phyloP scores from a whole-genome alignment of 2,797 vertebrate species.

The Podarcis lilfordi region DNA sequence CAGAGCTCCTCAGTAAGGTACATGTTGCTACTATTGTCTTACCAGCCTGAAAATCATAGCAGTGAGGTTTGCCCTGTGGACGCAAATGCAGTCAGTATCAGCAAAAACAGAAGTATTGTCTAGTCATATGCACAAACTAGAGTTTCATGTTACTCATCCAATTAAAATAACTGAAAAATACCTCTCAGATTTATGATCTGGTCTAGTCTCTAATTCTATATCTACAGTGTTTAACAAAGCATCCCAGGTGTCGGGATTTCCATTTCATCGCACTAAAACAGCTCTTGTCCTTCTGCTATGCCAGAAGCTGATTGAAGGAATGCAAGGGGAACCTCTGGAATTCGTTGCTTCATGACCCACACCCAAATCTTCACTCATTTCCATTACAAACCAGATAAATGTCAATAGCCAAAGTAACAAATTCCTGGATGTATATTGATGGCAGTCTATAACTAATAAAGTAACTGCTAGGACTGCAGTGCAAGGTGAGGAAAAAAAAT shows the following conservation, averaged over 20 bases:
- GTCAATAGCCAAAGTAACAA: not conserved
- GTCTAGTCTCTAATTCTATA: not conserved
- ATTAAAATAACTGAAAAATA: constrained; percentile 4
- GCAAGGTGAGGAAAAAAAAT: not conserved
- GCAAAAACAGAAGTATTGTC: not conserved
- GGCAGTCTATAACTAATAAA: not conserved
- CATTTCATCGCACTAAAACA: not conserved
- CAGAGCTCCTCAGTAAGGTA: constrained; percentile 14
- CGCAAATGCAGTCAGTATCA: not conserved
- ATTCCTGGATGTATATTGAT: not conserved
- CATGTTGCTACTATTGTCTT: constrained; percentile 26
- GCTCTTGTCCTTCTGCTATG: not conserved
- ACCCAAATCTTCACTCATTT: constrained; percentile 1
- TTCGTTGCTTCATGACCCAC: not conserved
- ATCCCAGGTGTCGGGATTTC: not conserved
- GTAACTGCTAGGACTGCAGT: not conserved
- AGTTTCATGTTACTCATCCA: not conserved
- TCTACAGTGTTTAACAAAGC: constrained; percentile 15
- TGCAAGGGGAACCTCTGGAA: not conserved
- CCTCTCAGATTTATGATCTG: not conserved
- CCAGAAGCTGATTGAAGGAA: not conserved
- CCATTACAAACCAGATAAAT: not conserved
- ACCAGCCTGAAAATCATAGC: not conserved
- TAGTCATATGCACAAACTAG: not conserved
- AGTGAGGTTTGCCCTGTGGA: fast-evolving